These are phyloP conservation scores for Pteropus rufus DNA, from an alignment of 2,797 vertebrate species.

Conservation along the genomic window DNA sequence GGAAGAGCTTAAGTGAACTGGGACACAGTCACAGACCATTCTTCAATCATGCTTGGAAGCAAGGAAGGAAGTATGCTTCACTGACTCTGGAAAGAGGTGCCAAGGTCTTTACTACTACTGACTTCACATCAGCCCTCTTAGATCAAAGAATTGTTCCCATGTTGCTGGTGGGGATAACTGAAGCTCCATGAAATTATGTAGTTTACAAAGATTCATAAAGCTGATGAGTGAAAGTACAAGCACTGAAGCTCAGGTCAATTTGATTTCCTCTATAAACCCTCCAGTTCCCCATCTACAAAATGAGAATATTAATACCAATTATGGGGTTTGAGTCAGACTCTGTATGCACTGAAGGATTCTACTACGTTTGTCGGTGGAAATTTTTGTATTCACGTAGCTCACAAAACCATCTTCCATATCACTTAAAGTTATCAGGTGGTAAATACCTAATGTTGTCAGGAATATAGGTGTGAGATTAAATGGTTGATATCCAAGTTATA, in stretches of 20 bases:
- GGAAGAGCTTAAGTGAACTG: not conserved
- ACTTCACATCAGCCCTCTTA: too few relatives aligned
- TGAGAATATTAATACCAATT: rapidly evolving
- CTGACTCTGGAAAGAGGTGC: not conserved
- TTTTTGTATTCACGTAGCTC: not conserved
- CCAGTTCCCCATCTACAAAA: not conserved
- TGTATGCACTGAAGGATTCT: not conserved
- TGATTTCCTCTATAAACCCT: not conserved
- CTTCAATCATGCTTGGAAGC: not conserved
- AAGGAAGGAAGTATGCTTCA: not conserved
- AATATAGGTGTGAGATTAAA: not conserved
- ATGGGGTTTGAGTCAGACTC: not conserved
- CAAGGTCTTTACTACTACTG: not conserved
- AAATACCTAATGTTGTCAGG: not conserved
- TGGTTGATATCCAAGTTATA: not conserved
- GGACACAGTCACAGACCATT: not conserved
- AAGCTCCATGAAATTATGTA: not conserved
- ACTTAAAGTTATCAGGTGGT: not conserved
- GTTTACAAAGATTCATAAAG: not conserved
- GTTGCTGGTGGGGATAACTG: rapidly evolving
- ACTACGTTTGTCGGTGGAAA: not conserved
- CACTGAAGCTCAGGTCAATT: not conserved
- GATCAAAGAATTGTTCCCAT: not conserved
- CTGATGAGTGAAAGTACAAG: not conserved
- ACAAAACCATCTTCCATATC: not conserved